Evolutionary conservation across 1,140 invertebrate species (phyloP).

Genomic region (Drosophila baimaii): DNA sequence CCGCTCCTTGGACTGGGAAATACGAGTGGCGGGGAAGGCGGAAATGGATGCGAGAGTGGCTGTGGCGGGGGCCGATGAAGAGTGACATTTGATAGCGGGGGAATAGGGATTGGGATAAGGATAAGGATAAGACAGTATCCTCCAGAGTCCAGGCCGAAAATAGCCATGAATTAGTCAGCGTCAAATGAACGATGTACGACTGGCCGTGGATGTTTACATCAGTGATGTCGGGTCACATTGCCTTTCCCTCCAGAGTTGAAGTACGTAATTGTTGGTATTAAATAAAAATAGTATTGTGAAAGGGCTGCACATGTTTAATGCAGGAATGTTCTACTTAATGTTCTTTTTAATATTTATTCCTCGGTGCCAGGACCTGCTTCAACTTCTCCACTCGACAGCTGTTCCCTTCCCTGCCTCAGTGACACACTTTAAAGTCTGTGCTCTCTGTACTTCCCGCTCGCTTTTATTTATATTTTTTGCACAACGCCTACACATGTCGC

Average conservation of each 20-base stretch:
- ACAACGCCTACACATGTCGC: constrained; percentile 9
- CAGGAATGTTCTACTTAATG: too few species aligned
- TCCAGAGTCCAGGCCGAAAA: neutral
- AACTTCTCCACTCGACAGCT: neutral
- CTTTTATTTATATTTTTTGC: neutral
- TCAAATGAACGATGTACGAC: constrained; percentile 4
- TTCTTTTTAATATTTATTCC: neutral
- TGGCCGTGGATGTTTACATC: too few species aligned
- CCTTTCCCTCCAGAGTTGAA: too few species aligned
- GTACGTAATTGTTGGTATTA: too few species aligned
- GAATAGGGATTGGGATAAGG: constrained; percentile 1
- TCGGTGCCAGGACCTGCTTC: too few species aligned
- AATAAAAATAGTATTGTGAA: too few species aligned
- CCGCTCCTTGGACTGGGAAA: constrained; percentile 27
- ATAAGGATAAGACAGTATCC: neutral
- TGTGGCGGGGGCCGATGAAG: constrained; percentile 1
- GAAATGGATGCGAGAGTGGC: constrained; percentile 9
- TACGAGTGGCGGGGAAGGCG: neutral
- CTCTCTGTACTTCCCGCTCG: too few species aligned
- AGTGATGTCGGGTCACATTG: too few species aligned
- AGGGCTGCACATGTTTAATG: too few species aligned
- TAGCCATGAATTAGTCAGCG: constrained; percentile 17
- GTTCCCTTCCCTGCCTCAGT: too few species aligned
- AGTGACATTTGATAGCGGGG: constrained; percentile 24
- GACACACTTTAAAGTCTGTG: neutral